phyloP scores from a whole-genome alignment of 2,113 vertebrate genomes.

The Ptyas mucosa region DNA sequence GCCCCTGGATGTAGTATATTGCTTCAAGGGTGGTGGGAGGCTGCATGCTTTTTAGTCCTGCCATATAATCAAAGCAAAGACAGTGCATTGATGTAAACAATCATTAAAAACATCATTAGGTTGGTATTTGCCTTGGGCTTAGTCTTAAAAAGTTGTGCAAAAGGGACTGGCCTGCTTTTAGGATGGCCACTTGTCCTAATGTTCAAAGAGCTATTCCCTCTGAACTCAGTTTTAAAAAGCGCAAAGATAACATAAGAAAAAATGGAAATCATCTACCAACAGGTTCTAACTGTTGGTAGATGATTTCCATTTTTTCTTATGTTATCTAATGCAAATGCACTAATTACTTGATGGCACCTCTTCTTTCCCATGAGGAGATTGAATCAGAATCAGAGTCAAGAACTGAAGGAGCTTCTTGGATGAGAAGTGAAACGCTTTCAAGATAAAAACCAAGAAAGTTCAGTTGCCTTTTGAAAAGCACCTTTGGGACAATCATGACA shows the following conservation, averaged over 20 bases:
- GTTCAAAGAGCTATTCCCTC: not conserved
- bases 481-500: not conserved
- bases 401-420: not conserved
- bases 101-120: not conserved
- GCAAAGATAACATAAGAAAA: not conserved
- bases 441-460: not conserved
- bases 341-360: not conserved
- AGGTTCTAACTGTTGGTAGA: too few relatives aligned
- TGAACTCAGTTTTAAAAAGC: not conserved
- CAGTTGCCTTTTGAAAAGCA: not conserved
- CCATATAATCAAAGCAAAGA: not conserved
- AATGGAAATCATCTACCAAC: not conserved
- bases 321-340: not conserved
- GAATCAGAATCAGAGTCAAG: not conserved
- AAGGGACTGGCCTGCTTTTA: not conserved
- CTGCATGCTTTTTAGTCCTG: not conserved
- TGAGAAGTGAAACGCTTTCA: not conserved
- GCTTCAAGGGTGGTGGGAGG: not conserved
- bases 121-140: constrained; percentile 10
- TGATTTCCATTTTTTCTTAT: too few relatives aligned
- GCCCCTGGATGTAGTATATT: not conserved
- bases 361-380: not conserved
- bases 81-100: not conserved
- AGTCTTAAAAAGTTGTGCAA: not conserved
- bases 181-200: not conserved